phyloP scores from a whole-genome alignment of 2,113 vertebrate species.

The Atrichornis clamosus region DNA sequence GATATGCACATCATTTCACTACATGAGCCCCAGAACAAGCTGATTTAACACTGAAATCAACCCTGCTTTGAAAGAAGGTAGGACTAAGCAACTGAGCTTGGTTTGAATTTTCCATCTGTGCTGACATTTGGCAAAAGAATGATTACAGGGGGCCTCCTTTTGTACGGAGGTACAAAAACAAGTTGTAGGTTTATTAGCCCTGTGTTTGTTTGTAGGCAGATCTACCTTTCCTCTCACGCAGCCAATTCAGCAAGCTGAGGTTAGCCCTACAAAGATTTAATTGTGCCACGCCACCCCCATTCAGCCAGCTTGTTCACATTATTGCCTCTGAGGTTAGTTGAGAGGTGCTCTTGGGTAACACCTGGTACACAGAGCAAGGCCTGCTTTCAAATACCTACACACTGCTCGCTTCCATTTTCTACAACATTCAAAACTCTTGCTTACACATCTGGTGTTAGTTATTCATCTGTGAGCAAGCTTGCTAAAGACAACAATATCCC shows the following conservation, averaged over 20 bases:
- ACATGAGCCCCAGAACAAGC: neutral
- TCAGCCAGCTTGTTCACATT: constrained; percentile 26
- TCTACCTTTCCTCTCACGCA: neutral
- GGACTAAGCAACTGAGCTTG: neutral
- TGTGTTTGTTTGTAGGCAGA: neutral
- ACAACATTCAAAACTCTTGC: neutral
- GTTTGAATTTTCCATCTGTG: neutral
- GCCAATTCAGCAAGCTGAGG: constrained; percentile 3
- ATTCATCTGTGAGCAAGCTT: neutral
- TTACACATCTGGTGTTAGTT: neutral
- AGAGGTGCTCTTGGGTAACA: constrained; percentile 21
- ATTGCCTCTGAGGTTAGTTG: constrained; percentile 12
- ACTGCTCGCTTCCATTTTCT: neutral
- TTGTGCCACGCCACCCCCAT: neutral
- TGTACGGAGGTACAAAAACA: neutral
- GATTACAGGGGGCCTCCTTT: neutral
- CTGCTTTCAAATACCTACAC: neutral
- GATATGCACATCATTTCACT: neutral
- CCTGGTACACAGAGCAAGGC: neutral
- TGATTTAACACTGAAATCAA: neutral
- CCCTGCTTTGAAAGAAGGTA: neutral
- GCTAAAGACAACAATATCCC: neutral
- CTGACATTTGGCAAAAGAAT: neutral
- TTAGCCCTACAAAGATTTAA: constrained; percentile 22
- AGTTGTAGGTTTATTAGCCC: neutral